Percentiles rank a stretch among this genome's conserved stretches.
These are phyloP conservation scores for Eumerus sabulonum DNA, from an alignment of 2,888 invertebrate species.

Conservation along the genomic window DNA sequence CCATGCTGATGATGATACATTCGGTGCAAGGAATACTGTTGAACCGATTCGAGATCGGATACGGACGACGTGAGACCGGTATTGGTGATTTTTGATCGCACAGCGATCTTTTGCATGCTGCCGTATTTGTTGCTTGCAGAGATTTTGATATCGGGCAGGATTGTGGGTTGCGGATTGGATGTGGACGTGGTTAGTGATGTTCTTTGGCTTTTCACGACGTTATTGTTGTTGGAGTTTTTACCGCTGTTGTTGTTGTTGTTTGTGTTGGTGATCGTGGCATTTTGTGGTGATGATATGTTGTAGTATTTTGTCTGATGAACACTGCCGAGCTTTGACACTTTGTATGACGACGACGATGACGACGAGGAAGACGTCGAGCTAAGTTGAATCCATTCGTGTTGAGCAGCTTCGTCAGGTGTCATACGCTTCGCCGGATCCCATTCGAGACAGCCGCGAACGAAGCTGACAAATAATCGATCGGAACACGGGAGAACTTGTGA, in stretches of 20 bases:
- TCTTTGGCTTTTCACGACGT: conserved; percentile 72
- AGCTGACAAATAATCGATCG: conserved; percentile 93
- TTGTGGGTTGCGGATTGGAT: conserved; percentile 73
- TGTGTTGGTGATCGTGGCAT: conserved; percentile 73
- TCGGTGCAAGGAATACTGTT: conserved; percentile 78
- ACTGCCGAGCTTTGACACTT: conserved; percentile 65
- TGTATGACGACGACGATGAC: conserved; percentile 73
- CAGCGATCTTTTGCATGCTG: conserved; percentile 78
- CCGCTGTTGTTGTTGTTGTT: conserved; percentile 70
- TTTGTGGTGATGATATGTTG: conserved; percentile 75
- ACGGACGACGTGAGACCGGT: conserved; percentile 74
- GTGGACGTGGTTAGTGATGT: conserved; percentile 68
- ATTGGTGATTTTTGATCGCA: conserved; percentile 76
- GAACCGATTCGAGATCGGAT: conserved; percentile 78
- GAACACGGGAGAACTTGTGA: conserved; percentile 90
- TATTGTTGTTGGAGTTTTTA: conserved; percentile 71
- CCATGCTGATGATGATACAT: conserved; percentile 75
- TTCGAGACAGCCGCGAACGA: conserved; percentile 93
- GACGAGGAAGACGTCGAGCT: conserved; percentile 79
- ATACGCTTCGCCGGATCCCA: conserved; percentile 96
- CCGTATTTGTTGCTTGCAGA: conserved; percentile 77
- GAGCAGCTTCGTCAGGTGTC: conserved; percentile 93
- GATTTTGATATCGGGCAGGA: conserved; percentile 78
- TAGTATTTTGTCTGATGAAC: conserved; percentile 73
- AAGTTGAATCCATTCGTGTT: conserved; percentile 91